phyloP scores from a whole-genome alignment of 1,140 invertebrate species.

The Penaeus japonicus region DNA sequence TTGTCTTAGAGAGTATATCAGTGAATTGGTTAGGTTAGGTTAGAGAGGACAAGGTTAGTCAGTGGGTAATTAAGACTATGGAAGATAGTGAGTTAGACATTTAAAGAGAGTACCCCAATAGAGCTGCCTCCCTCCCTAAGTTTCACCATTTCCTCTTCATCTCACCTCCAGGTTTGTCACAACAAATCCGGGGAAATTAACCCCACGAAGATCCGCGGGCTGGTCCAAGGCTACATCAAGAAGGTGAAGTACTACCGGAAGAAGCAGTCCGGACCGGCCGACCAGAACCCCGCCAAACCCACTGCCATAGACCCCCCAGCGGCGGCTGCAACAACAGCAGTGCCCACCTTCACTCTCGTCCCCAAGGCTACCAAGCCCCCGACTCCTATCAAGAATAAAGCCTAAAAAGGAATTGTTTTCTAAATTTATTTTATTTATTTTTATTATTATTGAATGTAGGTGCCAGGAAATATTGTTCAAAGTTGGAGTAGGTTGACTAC shows the following conservation, averaged over 20 bases:
- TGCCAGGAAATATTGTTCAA: not conserved
- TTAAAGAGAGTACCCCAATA: too few species aligned
- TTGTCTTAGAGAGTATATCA: too few species aligned
- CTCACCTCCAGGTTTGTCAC: slow-evolving; percentile 83
- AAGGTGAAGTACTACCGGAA: slow-evolving; percentile 81
- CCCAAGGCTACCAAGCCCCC: slow-evolving; percentile 39
- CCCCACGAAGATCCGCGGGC: slow-evolving; percentile 89
- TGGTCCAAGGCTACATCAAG: slow-evolving; percentile 94
- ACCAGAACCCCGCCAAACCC: slow-evolving; percentile 19
- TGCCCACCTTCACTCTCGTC: slow-evolving; percentile 33
- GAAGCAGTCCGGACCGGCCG: slow-evolving; percentile 62
- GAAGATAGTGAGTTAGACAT: too few species aligned
- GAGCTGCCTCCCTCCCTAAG: too few species aligned
- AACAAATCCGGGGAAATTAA: slow-evolving; percentile 96
- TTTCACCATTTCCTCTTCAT: too few species aligned
- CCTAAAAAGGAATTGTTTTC: slow-evolving; percentile 14
- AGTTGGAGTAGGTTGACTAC: not conserved
- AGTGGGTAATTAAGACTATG: too few species aligned
- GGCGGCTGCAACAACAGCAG: too few species aligned
- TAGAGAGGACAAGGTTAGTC: too few species aligned
- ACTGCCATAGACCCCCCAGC: slow-evolving; percentile 23
- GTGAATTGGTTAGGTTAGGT: too few species aligned
- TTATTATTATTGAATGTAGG: slow-evolving; percentile 15
- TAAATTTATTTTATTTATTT: not conserved
- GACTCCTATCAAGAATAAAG: slow-evolving; percentile 49